These are phyloP conservation scores for Cosmorhoe ocellata DNA, from an alignment of 2,888 invertebrate genomes.

Conservation along the genomic window DNA sequence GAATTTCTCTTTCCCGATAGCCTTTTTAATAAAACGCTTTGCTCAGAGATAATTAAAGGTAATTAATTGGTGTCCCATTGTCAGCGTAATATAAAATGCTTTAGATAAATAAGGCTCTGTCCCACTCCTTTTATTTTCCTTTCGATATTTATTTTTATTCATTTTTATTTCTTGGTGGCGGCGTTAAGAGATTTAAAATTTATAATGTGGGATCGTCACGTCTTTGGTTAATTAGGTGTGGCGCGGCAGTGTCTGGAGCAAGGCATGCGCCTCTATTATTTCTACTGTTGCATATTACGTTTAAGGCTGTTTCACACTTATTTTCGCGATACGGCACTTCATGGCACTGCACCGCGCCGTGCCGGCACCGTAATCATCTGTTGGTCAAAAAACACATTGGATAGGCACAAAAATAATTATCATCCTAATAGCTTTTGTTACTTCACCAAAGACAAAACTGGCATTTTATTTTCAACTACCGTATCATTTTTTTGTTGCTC, in stretches of 20 bases:
- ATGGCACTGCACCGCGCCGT: too few relatives aligned
- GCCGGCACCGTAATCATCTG: too few relatives aligned
- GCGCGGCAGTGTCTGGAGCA: constrained; percentile 41
- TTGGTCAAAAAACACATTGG: too few relatives aligned
- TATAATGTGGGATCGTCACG: constrained; percentile 73
- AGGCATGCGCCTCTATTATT: constrained; percentile 63
- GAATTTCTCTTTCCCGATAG: neutral
- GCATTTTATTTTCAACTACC: too few relatives aligned
- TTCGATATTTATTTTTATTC: constrained; percentile 49
- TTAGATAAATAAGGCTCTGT: constrained; percentile 33
- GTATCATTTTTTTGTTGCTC: too few relatives aligned
- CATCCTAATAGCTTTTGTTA: too few relatives aligned
- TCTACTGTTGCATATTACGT: constrained; percentile 51
- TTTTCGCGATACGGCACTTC: neutral
- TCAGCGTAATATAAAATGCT: constrained; percentile 34
- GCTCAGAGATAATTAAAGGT: constrained; percentile 17
- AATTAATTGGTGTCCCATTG: constrained; percentile 35
- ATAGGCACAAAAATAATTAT: too few relatives aligned
- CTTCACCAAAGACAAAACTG: too few relatives aligned
- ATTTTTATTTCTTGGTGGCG: constrained; percentile 40
- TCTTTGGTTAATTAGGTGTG: constrained; percentile 74
- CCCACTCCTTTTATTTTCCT: constrained; percentile 34
- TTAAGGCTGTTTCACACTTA: constrained; percentile 32
- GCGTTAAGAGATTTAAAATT: constrained; percentile 68
- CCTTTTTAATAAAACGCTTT: neutral